These are phyloP conservation scores for Phrynosoma blainvillii DNA, from an alignment of 2,113 vertebrate genomes.

Conservation along the genomic window DNA sequence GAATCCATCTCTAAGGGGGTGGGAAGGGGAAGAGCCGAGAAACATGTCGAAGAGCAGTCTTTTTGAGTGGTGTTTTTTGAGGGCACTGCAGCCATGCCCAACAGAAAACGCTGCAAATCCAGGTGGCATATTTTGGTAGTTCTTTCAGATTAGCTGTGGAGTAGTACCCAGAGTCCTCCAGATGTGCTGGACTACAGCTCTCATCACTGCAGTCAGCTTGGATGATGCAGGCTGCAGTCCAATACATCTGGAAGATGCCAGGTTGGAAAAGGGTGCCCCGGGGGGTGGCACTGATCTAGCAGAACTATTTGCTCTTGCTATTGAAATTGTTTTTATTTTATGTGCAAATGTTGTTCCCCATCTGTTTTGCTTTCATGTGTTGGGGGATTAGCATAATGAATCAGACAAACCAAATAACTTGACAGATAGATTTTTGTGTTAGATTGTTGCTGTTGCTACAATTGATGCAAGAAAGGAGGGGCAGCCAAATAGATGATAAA, in stretches of 20 bases:
- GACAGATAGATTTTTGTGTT: constrained; percentile 68
- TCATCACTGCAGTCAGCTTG: not conserved
- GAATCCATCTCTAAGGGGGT: not conserved
- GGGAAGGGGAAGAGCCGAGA: too few species aligned
- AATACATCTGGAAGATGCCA: not conserved
- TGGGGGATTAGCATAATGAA: constrained; percentile 78
- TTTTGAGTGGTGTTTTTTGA: not conserved
- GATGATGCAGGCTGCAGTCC: too few species aligned
- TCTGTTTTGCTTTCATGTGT: constrained; percentile 76
- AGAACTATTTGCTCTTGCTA: constrained; percentile 40
- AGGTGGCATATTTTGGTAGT: constrained; percentile 20
- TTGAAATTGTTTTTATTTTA: constrained; percentile 48
- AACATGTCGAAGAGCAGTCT: not conserved
- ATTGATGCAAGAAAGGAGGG: constrained; percentile 21
- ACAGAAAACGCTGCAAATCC: not conserved
- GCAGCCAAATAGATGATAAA: not conserved
- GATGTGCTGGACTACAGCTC: not conserved
- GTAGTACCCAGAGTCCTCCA: not conserved
- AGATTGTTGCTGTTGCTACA: constrained; percentile 62
- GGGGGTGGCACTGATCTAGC: constrained; percentile 60
- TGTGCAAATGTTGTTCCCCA: constrained; percentile 70
- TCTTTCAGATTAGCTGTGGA: not conserved
- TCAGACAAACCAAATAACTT: constrained; percentile 75
- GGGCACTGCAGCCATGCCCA: not conserved
- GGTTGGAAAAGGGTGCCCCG: not conserved